phyloP scores from a whole-genome alignment of 2,113 vertebrate genomes.

The Panthera leo region DNA sequence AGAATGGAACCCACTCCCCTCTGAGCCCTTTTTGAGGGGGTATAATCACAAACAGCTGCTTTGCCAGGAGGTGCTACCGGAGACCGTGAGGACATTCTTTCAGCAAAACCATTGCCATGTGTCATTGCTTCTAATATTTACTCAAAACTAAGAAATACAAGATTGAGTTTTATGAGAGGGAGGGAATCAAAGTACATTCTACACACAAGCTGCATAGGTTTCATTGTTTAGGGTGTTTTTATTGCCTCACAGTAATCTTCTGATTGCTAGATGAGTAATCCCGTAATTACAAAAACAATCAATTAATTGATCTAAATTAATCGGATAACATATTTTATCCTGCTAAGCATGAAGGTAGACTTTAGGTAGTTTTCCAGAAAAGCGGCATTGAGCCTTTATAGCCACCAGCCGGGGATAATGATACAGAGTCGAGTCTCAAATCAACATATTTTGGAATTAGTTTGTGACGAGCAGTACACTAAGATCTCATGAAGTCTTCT shows the following conservation, averaged over 20 bases:
- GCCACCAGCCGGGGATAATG: background rate
- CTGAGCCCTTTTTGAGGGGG: background rate
- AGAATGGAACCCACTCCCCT: background rate
- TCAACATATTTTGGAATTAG: background rate
- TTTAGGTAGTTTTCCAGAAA: constrained; percentile 32
- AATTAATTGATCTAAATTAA: constrained; percentile 75
- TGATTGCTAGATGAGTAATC: constrained; percentile 63
- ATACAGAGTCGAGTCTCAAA: background rate
- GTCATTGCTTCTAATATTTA: background rate
- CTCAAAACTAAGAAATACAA: background rate
- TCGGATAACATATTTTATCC: constrained; percentile 56
- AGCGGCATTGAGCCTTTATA: background rate
- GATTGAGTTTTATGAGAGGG: background rate
- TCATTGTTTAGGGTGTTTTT: constrained; percentile 38
- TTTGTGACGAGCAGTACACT: background rate
- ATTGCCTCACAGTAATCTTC: constrained; percentile 55
- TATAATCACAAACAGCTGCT: background rate
- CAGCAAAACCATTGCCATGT: background rate
- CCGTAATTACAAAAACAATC: constrained; percentile 66
- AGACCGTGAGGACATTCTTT: background rate
- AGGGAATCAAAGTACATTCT: background rate
- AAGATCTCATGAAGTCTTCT: rapidly evolving
- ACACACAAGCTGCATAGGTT: background rate
- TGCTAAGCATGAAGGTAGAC: constrained; percentile 49
- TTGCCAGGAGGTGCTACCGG: background rate